Conservation (phyloP, 2,888 invertebrate genomes). For the Busseola fusca region DNA sequence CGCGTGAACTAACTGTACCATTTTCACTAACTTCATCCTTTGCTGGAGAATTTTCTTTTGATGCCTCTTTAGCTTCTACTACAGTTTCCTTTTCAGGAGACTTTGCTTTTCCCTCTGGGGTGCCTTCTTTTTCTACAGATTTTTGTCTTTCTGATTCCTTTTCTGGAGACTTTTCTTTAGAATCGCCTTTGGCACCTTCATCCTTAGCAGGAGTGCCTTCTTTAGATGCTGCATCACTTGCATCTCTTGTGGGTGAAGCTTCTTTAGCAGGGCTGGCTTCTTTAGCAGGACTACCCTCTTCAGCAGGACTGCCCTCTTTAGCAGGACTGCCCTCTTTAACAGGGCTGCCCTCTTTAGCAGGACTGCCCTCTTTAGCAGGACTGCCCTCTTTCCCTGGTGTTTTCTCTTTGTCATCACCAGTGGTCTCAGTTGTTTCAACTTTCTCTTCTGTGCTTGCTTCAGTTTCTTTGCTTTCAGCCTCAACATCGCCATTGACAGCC, state of each 20-base stretch:
- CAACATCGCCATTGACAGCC: conserved; percentile 80
- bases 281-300: conserved; percentile 61
- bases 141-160: conserved; percentile 72
- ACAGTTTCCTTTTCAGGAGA: conserved; percentile 71
- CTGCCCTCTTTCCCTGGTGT: conserved; percentile 63
- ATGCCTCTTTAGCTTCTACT: conserved; percentile 68
- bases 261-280: conserved; percentile 68
- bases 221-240: conserved; percentile 61
- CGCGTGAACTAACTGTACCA: conserved; percentile 83
- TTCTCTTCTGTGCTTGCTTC: conserved; percentile 76
- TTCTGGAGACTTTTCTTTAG: conserved; percentile 65
- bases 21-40: conserved; percentile 80
- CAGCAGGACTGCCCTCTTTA: conserved; percentile 65
- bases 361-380: conserved; percentile 64
- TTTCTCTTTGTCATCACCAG: conserved; percentile 66
- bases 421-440: conserved; percentile 56
- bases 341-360: conserved; percentile 62
- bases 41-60: conserved; percentile 78
- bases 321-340: too few relatives aligned
- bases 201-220: conserved; percentile 70
- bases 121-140: conserved; percentile 71
- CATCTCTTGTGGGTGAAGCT: conserved; percentile 65
- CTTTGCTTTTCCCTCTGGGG: conserved; percentile 61
- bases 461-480: conserved; percentile 66
- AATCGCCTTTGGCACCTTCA: conserved; percentile 55